Evolutionary conservation across 2,113 vertebrate species (phyloP), one percentile per base, ranked within the genome.

Genomic region (Syrrhaptes paradoxus): DNA sequence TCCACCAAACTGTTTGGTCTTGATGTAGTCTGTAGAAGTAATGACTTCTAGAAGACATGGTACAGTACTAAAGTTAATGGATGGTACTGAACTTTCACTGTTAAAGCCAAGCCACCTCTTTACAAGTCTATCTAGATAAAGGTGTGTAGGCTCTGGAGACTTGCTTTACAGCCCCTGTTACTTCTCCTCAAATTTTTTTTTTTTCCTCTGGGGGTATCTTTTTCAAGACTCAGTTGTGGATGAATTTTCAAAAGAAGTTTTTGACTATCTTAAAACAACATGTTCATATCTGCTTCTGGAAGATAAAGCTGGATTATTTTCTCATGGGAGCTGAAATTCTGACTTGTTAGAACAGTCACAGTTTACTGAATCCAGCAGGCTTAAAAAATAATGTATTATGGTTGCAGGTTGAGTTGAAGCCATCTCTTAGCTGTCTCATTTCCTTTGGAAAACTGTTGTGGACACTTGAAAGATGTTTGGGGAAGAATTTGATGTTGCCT

Each of bases 401-500:
- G 10, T 61, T 89, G 29, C n/a, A 73, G 38, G 34, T n/a, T 75
- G 49, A 87, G 28, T 91, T 65, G 63, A 59, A 91, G 49, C 19
- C 8, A 8, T 78, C 19, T 76, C 28, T 85, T 76, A 65, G 58
- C 32, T 12, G 1, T 2, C 45, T 83, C 25, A 45, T 83, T 94
- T 94, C 25, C 41, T 76, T 91, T 41, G 17, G 45, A 78, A 91
- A 76, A 46, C 88, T 58, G 7, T 58, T 95, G 24, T n/a, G 15
- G 59, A 54, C 46, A 22, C 54, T 54, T 76, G 38, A 73, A 95
- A 90, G 48, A 29, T 59, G 16, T 82, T 93, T 45, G 20, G 34
- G 41, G 43, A 83, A 85, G 66, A 73, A 91, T 72, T 14, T 74
- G 18, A 41, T 88, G 54, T 79, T 90, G 25, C 68, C 74, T 89